Evolutionary conservation across 2,888 invertebrate genomes (phyloP), one percentile per base, ranked within the genome.

Genomic region (Panzeria rudis): DNA sequence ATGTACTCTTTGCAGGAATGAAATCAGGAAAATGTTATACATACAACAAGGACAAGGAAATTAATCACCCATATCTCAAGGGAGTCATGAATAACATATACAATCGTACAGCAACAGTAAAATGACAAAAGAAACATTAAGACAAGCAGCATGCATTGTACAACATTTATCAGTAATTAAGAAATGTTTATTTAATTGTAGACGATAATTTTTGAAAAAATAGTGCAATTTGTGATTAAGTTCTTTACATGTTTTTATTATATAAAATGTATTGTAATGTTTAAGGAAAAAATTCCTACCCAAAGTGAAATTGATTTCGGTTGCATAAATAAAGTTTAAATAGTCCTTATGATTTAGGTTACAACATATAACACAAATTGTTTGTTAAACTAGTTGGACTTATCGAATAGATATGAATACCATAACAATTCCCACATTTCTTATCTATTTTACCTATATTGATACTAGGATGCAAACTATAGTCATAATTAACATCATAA

Each of bases 31-130:
- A 68, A 35, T 76, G 17, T 32, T 54, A 59, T 69, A 64, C 44
- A 50, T 81, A 35, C 44, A 64, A 50, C 59, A 83, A 83, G 83
- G 69, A 82, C 76, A 72, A 82, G 68, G 35, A 83, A 78, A 83
- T 83, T 83, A 83, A 83, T 83, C 78, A 83, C 77, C 72, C 77
- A 32, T 83, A 77, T 77, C 83, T 83, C 73, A 83, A 78, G 83
- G 83, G 83, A 83, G 78, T 54, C 73, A 83, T 83, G 77, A 78
- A 83, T 83, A 61, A 83, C 44, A 29, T 50, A 15, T 52, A 44
- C 44, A 54, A 8, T 20, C 15, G 44, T 47, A 35, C 54, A 47
- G 13, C 44, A 52, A 29, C 1, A 61, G 50, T 20, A 47, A n/a
- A 66, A 59, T 11, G 47, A 56, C 68, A 47, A 66, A 73, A 59